phyloP scores from a whole-genome alignment of 2,888 invertebrate species.

The Trichogramma dendrolimi region DNA sequence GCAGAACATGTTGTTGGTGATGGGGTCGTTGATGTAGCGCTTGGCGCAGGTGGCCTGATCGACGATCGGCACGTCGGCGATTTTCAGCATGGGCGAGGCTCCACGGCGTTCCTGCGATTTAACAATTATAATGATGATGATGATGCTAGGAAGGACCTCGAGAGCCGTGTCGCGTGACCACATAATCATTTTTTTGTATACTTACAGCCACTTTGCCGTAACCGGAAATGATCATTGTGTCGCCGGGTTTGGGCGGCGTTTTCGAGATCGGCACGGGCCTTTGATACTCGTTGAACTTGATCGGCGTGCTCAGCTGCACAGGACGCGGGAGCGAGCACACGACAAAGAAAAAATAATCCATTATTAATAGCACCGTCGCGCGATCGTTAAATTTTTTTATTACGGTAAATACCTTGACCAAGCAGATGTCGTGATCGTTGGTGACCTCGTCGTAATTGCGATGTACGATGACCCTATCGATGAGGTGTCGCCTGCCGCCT shows the following conservation, averaged over 20 bases:
- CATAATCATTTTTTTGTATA: neutral
- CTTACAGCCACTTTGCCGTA: conserved; percentile 26
- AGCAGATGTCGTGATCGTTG: conserved; percentile 24
- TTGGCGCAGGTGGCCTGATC: conserved; percentile 16
- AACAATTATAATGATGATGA: neutral
- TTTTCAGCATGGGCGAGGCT: conserved; percentile 19
- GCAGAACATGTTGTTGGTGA: conserved; percentile 27
- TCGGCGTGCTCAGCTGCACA: conserved; percentile 14
- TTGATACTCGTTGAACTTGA: conserved; percentile 19
- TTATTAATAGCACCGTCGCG: too few species aligned
- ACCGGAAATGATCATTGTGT: conserved; percentile 25
- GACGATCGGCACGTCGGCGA: conserved; percentile 21
- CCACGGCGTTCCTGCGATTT: conserved; percentile 19
- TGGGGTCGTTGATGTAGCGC: conserved; percentile 20
- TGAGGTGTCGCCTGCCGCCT: conserved; percentile 21
- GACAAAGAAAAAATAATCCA: neutral
- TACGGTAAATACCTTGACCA: conserved; percentile 19
- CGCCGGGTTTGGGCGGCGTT: conserved; percentile 14
- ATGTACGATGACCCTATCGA: conserved; percentile 19
- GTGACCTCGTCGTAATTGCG: conserved; percentile 19
- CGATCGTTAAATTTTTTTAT: neutral
- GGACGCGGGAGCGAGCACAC: too few species aligned
- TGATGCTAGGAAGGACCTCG: neutral
- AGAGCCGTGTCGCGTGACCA: neutral
- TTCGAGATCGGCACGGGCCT: conserved; percentile 19